Conservation (phyloP, 2,888 invertebrate genomes). For the Euzophera pinguis region DNA sequence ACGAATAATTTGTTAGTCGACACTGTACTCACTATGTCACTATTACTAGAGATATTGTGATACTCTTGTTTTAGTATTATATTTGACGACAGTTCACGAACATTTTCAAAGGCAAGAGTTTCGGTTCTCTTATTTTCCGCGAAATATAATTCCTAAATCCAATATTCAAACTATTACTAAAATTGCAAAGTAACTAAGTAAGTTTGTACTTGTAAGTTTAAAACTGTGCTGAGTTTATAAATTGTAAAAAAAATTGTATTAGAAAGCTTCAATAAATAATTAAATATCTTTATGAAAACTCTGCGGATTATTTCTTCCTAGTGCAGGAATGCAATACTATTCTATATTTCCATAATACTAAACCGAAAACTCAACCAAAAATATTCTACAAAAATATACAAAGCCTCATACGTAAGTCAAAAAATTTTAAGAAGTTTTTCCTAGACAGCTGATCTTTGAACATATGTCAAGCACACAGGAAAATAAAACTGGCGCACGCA, state of each 20-base stretch:
- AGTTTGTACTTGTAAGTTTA: too few relatives aligned
- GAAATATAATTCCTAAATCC: too few relatives aligned
- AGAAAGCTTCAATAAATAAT: too few relatives aligned
- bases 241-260: too few relatives aligned
- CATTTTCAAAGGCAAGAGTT: too few relatives aligned
- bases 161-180: not conserved
- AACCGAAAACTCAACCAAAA: not conserved
- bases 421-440: constrained; percentile 6
- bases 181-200: not conserved
- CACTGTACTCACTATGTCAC: constrained; percentile 30
- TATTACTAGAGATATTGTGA: not conserved
- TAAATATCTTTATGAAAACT: too few relatives aligned
- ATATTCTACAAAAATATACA: not conserved
- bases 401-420: not conserved
- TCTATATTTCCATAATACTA: not conserved
- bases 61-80: not conserved
- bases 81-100: not conserved
- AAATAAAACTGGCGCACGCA: constrained; percentile 2
- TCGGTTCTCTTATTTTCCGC: too few relatives aligned
- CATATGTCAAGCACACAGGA: constrained; percentile 6
- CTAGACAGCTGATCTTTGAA: constrained; percentile 2
- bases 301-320: too few relatives aligned
- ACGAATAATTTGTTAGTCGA: constrained; percentile 42
- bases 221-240: too few relatives aligned
- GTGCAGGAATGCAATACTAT: not conserved